A percentile compares a stretch with the other conserved stretches of the same genome.
phyloP scores from a whole-genome alignment of 2,888 invertebrate genomes.

The Harmothoe impar region DNA sequence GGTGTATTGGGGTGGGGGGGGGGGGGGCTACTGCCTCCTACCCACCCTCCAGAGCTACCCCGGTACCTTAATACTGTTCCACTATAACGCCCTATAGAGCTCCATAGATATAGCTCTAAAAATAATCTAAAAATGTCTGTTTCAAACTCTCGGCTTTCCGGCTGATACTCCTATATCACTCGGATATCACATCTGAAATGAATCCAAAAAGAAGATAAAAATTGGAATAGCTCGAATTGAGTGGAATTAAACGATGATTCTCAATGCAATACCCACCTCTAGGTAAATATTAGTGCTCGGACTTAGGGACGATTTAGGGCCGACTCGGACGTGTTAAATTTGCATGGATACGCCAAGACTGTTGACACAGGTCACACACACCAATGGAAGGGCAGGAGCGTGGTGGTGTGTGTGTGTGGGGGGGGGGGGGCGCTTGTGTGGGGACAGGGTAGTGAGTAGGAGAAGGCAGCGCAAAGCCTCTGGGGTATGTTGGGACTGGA shows the following conservation, averaged over 20 bases:
- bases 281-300: slow-evolving; percentile 43
- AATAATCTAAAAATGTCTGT: no score
- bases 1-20: neutral
- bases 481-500: neutral
- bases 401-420: neutral
- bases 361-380: slow-evolving; percentile 44
- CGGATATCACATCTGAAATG: neutral
- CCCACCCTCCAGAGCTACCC: neutral
- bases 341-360: slow-evolving; percentile 37
- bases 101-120: no score
- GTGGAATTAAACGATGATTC: slow-evolving; percentile 55
- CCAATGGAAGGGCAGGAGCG: neutral
- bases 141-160: neutral
- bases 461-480: neutral
- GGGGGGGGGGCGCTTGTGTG: neutral
- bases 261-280: slow-evolving; percentile 54
- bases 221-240: neutral
- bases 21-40: neutral
- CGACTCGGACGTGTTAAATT: slow-evolving; percentile 48
- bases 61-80: neutral
- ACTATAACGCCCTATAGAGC: neutral
- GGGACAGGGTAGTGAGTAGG: neutral
- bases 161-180: slow-evolving; percentile 29
- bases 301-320: slow-evolving; percentile 33
- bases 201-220: neutral